These are phyloP conservation scores for Malachius bipustulatus DNA, from an alignment of 2,888 invertebrate species.

Conservation along the genomic window DNA sequence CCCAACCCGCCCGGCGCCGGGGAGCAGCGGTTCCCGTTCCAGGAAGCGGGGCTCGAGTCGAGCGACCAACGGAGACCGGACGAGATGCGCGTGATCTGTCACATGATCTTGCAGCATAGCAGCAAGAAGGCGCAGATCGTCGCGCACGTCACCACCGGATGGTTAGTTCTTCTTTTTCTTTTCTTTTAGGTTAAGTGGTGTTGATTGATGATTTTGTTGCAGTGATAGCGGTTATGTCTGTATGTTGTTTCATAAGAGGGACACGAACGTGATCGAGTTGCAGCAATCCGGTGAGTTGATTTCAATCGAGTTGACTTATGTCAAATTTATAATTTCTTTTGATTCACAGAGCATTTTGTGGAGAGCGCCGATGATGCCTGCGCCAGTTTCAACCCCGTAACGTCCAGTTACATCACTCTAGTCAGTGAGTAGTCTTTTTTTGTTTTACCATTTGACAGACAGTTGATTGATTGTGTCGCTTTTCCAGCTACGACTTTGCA, in stretches of 20 bases:
- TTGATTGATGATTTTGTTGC: conserved; percentile 29
- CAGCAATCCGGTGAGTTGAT: conserved; percentile 44
- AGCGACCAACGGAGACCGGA: conserved; percentile 33
- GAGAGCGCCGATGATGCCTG: conserved; percentile 58
- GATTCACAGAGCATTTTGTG: conserved; percentile 32
- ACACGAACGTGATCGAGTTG: conserved; percentile 59
- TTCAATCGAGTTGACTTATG: conserved; percentile 5
- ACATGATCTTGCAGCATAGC: conserved; percentile 46
- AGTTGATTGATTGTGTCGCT: conserved; percentile 11
- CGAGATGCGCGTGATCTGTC: conserved; percentile 51
- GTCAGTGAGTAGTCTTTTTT: conserved; percentile 45
- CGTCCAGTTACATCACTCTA: conserved; percentile 48
- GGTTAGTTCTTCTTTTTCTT: conserved; percentile 41
- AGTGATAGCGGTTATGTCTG: conserved; percentile 73
- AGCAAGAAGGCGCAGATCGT: conserved; percentile 53
- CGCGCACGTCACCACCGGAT: conserved; percentile 65
- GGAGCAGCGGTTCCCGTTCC: conserved; percentile 28
- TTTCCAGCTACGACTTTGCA: conserved; percentile 49
- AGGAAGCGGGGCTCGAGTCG: conserved; percentile 32
- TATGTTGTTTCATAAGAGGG: conserved; percentile 60
- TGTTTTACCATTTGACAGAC: conserved; percentile 9
- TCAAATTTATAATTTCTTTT: conserved; percentile 8
- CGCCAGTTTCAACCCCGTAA: conserved; percentile 40
- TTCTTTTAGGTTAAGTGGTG: conserved; percentile 6
- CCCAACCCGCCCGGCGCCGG: conserved; percentile 32